Evolutionary conservation across 2,797 vertebrate species (phyloP).

Genomic region (Balearica regulorum): DNA sequence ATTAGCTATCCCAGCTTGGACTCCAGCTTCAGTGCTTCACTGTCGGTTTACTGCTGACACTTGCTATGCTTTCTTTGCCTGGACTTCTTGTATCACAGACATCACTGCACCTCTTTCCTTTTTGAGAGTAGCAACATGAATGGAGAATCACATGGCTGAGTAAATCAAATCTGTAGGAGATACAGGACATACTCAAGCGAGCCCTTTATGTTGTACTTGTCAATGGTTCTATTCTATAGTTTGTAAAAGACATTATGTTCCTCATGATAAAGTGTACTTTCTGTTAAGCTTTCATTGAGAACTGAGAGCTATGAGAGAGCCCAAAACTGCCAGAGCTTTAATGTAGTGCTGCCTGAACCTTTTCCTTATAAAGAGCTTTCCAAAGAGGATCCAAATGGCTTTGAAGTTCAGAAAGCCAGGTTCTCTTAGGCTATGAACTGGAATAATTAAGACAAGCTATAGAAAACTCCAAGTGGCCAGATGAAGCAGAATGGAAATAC

Average conservation of each 20-base stretch:
- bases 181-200: not conserved
- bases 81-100: not conserved
- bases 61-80: not conserved
- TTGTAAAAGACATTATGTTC: not conserved
- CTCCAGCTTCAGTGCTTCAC: not conserved
- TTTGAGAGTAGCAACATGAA: not conserved
- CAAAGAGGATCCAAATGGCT: not conserved
- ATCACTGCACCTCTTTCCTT: not conserved
- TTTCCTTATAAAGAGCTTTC: not conserved
- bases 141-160: not conserved
- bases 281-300: not conserved
- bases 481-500: not conserved
- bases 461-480: not conserved
- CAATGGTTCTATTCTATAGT: constrained; percentile 7
- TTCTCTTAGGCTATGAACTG: not conserved
- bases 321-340: constrained; percentile 32
- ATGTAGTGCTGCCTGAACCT: not conserved
- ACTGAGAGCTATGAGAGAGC: not conserved
- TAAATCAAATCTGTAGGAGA: constrained; percentile 33
- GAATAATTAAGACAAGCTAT: constrained; percentile 27
- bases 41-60: not conserved
- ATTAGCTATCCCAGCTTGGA: not conserved
- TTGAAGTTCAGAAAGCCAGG: constrained; percentile 30
- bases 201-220: not conserved
- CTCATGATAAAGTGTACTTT: not conserved